These are phyloP conservation scores for Nymphalis c-album DNA, from an alignment of 2,888 invertebrate species.

Conservation along the genomic window DNA sequence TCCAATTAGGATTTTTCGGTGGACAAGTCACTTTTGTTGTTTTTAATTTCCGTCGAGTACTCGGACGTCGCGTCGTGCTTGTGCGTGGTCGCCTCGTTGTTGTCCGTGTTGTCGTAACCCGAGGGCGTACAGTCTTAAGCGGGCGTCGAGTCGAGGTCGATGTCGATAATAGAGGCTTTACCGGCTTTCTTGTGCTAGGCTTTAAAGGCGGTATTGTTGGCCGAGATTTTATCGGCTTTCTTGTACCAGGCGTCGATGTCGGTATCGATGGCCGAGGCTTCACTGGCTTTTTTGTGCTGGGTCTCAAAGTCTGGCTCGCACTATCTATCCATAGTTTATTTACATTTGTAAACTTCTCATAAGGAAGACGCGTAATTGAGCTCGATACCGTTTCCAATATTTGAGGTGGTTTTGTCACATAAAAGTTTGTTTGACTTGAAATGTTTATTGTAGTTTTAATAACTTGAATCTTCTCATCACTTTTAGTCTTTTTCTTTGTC, in stretches of 20 bases:
- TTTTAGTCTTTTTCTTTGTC: slow-evolving; percentile 59
- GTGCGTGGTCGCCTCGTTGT: slow-evolving; percentile 40
- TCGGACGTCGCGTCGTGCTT: slow-evolving; percentile 41
- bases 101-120: slow-evolving; percentile 26
- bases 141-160: slow-evolving; percentile 42
- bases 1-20: slow-evolving; percentile 60
- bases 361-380: slow-evolving; percentile 42
- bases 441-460: slow-evolving; percentile 75
- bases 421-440: slow-evolving; percentile 73
- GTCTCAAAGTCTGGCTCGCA: slow-evolving; percentile 33
- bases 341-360: slow-evolving; percentile 43
- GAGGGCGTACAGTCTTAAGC: slow-evolving; percentile 45
- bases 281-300: no score
- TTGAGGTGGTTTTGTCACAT: slow-evolving; percentile 63
- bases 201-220: slow-evolving; percentile 25
- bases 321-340: slow-evolving; percentile 57
- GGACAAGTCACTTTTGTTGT: slow-evolving; percentile 60
- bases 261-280: no score
- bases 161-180: slow-evolving; percentile 34
- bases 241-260: slow-evolving; percentile 43
- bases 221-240: slow-evolving; percentile 37
- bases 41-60: slow-evolving; percentile 49
- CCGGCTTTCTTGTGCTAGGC: slow-evolving; percentile 43
- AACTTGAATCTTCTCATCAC: slow-evolving; percentile 61
- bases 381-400: slow-evolving; percentile 38